phyloP scores from a whole-genome alignment of 1,140 invertebrate genomes.

The Elysia chlorotica region DNA sequence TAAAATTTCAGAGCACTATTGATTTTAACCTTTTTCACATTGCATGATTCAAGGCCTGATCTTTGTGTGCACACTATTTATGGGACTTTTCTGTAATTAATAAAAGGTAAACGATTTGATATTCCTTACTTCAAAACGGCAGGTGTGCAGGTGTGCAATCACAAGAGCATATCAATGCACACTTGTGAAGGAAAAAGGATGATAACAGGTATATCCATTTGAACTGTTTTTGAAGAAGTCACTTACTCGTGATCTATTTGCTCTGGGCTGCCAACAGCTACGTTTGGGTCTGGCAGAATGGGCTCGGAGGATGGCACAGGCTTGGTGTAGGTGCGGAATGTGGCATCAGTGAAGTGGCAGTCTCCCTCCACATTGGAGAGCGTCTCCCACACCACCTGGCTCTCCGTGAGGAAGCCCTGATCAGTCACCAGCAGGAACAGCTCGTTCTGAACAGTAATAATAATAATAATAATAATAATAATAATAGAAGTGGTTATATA shows the following conservation, averaged over 20 bases:
- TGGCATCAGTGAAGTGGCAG: conserved; percentile 66
- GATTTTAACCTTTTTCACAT: too few relatives aligned
- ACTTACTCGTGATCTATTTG: conserved; percentile 68
- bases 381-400: conserved; percentile 69
- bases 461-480: neutral
- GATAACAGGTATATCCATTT: neutral
- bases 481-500: too few relatives aligned
- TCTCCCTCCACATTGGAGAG: conserved; percentile 69
- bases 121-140: neutral
- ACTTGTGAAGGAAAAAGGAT: neutral
- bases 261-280: conserved; percentile 55
- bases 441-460: conserved; percentile 60
- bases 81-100: neutral
- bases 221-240: too few relatives aligned
- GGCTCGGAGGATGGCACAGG: conserved; percentile 51
- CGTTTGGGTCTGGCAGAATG: conserved; percentile 31
- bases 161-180: neutral
- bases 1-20: too few relatives aligned
- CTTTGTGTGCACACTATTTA: too few relatives aligned
- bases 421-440: conserved; percentile 70
- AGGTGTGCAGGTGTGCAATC: neutral
- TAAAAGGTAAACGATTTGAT: neutral
- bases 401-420: conserved; percentile 69
- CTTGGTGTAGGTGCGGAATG: conserved; percentile 62
- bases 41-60: too few relatives aligned